Conservation (phyloP, 2,113 vertebrate species). For the Siniperca chuatsi region DNA sequence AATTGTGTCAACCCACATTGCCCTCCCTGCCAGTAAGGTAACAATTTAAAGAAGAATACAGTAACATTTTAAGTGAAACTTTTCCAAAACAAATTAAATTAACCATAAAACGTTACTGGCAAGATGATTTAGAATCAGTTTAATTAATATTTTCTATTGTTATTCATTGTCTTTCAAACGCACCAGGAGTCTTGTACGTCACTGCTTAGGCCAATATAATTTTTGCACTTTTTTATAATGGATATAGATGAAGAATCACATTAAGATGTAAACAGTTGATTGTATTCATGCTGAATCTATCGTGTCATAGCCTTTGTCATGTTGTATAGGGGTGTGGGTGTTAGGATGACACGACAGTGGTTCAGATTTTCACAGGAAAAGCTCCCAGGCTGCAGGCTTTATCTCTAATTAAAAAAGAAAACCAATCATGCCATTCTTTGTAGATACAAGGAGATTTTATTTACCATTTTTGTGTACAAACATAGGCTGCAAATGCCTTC, state of each 20-base stretch:
- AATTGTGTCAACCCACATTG: not conserved
- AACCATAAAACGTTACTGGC: not conserved
- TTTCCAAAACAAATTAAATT: not conserved
- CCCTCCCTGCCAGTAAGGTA: not conserved
- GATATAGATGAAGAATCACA: not conserved
- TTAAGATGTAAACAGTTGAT: not conserved
- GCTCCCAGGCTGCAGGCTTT: not conserved
- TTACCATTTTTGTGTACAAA: slow-evolving; percentile 86
- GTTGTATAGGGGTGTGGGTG: not conserved
- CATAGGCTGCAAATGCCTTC: slow-evolving; percentile 83
- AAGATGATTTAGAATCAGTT: no score
- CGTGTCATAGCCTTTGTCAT: not conserved
- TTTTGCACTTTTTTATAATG: no score
- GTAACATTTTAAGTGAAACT: not conserved
- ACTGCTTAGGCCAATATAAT: not conserved
- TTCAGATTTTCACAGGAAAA: not conserved
- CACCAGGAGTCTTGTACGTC: not conserved
- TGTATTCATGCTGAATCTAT: not conserved
- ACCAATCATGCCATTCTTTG: slow-evolving; percentile 24
- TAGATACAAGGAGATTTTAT: slow-evolving; percentile 87
- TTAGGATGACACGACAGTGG: no score
- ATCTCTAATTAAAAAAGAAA: not conserved
- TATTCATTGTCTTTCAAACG: not conserved
- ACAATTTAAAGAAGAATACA: not conserved
- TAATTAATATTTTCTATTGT: not conserved